Evolutionary conservation across 92 coral and sea anemone genomes (phyloP), one percentile per base, ranked within the genome.

Genomic region (Phenganax marumi): DNA sequence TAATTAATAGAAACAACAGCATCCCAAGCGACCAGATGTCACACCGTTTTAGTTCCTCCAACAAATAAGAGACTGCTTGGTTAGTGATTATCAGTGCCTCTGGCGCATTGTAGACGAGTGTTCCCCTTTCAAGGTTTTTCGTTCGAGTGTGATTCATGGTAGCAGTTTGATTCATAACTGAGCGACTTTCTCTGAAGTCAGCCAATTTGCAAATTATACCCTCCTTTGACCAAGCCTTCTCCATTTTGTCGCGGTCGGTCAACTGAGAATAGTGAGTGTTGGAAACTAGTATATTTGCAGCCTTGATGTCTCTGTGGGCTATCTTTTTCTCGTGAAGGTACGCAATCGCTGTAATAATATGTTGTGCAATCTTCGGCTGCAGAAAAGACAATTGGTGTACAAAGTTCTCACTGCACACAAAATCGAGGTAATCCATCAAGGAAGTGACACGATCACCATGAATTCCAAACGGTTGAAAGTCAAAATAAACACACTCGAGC

Each of bases 101-200:
- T 60, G 80, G 84, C 6, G 86, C 86, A 60, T 39, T 57, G 56
- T 82, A 54, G 7, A 69, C 60, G 14, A 54, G 43, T 48, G 84
- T 84, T 70, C 84, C 87, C 39, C 74, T 64, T 80, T 84, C 87
- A 21, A 84, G 46, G 68, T 76, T 75, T 55, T 12, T 48, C 13
- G 87, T 84, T 16, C 68, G 52, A 8, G 87, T n/a, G 68, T 84
- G 84, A 49, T 73, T 43, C 8, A 50, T 49, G 25, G 74, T 7
- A 6, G 87, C 54, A 63, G 84, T 84, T 61, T 84, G 84, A 48
- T 73, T 54, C 47, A 84, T 24, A 4, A 18, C 47, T 57, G 87
- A 84, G 33, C 87, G 50, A 58, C 78, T 86, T 53, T 82, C 86
- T 10, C 86, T 83, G 53, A 86, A 81, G 82, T 86, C 83, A 5